Evolutionary conservation across 2,888 invertebrate species (phyloP), one percentile per base, ranked within the genome.

Genomic region (Siphlonurus alternatus): DNA sequence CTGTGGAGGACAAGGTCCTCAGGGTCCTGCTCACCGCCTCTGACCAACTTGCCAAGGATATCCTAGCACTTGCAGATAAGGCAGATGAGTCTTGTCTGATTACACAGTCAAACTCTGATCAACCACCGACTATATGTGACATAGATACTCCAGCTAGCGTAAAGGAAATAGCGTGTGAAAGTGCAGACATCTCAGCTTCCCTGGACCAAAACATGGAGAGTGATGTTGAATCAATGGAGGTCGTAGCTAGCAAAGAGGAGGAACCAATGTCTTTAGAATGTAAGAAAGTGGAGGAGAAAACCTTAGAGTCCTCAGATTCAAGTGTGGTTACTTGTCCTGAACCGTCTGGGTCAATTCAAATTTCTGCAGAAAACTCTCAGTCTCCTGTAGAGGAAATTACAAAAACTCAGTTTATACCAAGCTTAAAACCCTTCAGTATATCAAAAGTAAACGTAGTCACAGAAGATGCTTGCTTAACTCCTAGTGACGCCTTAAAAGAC

Each of bases 381-480:
- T 5, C 5, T 15, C 5, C 38, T 5, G 38, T 38, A 15, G 5
- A 5, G 38, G 15, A 15, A 5, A 38, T 38, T 38, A 15, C 38
- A 10, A 15, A 38, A 15, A 38, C 38, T 10, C 7, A 38, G 15
- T 15, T 15, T 10, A 15, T 38, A 5, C 5, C 5, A 38, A 38
- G 15, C 5, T 15, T n/a, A 5, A 22, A 56, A 22, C 19, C 22
- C 7, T 20, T 20, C 20, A n/a, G 7, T 10, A 10, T 20, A 20
- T 20, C n/a, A 53, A 51, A 65, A 53, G 53, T 61, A 54, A 59
- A 15, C 51, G 59, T 61, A 53, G 61, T 66, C 15, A 20, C 56
- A 38, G 53, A 38, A 63, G 63, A 63, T 61, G 56, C 56, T 5
- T 56, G 56, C 56, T 56, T 56, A 22, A 56, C 56, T 10, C 56